Base-by-base conservation (phyloP, 2,797 vertebrate genomes). In the Propithecus deckenii region DNA sequence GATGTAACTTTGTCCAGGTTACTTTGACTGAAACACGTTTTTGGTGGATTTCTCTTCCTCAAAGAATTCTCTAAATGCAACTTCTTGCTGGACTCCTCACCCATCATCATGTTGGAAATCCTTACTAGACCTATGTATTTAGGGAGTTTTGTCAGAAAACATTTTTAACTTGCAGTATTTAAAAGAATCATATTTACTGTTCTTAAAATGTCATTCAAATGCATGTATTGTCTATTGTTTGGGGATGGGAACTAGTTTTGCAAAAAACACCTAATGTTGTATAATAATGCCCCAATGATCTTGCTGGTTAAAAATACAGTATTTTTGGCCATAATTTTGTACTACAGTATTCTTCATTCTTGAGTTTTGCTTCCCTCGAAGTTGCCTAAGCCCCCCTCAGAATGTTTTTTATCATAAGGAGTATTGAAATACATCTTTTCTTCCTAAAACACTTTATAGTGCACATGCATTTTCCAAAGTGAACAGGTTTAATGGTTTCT, bases 241-340 rank as follows among this genome's bases (percentile, higher is more conserved):
- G 97, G 98, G 97, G 98, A 97, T 96, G 97, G 96, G 95, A 98
- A 98, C 78, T 95, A 95, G 89, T 96, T 97, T 98, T 98, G 97
- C 91, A 96, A 96, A 98, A 65, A 67, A 67, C 32, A 96, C 86
- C 89, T 95, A 97, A 94, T 97, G 95, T 74, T 98, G 97, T 98
- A 97, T 97, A 98, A 98, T 98, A 97, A 91, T 98, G 69, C 96
- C 98, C 98, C 98, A 91, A 87, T 98, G 97, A 97, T 98, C 87
- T 98, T 98, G 95, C 96, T 98, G 98, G 97, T 99, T 98, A 98
- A 98, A 98, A 98, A 98, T 98, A 98, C 97, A 98, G 2, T 98
- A 98, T 98, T 98, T 99, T 98, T 98, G 98, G 95, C 98, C 98
- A 98, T 98, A 98, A 95, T 90, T 97, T 98, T 41, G 48, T 98